Evolutionary conservation across 2,888 invertebrate species (phyloP).

Genomic region (Drosophila emarginata): DNA sequence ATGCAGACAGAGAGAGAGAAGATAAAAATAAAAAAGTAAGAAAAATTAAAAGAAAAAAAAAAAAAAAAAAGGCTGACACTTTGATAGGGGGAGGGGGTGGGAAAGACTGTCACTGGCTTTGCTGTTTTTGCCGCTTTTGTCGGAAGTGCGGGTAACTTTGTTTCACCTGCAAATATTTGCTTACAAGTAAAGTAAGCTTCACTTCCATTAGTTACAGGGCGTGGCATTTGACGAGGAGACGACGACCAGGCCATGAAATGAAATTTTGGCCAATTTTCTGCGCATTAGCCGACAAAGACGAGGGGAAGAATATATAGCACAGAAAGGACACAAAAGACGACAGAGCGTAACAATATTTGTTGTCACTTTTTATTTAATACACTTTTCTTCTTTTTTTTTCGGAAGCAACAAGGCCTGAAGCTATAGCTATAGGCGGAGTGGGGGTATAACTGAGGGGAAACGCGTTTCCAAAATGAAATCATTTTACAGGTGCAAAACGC

Average conservation of each 20-base stretch:
- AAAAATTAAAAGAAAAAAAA: slow-evolving; percentile 24
- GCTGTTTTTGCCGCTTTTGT: neutral
- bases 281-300: slow-evolving; percentile 59
- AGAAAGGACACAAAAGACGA: slow-evolving; percentile 18
- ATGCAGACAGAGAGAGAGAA: slow-evolving; percentile 8
- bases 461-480: slow-evolving; percentile 58
- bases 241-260: slow-evolving; percentile 49
- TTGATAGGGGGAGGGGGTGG: neutral
- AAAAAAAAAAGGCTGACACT: slow-evolving; percentile 18
- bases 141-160: slow-evolving; percentile 60
- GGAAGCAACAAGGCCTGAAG: slow-evolving; percentile 50
- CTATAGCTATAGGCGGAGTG: too few relatives aligned
- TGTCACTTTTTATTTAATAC: slow-evolving; percentile 75
- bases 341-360: slow-evolving; percentile 69
- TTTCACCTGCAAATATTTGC: slow-evolving; percentile 72
- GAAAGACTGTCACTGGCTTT: neutral
- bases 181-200: slow-evolving; percentile 74
- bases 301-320: neutral
- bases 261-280: slow-evolving; percentile 73
- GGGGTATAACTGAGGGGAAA: neutral
- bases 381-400: slow-evolving; percentile 34
- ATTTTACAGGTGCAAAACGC: slow-evolving; percentile 73
- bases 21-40: neutral
- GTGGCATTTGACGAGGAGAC: slow-evolving; percentile 32
- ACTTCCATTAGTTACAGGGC: slow-evolving; percentile 66